Conservation (phyloP, 2,888 invertebrate species). For the Melolontha melolontha region DNA sequence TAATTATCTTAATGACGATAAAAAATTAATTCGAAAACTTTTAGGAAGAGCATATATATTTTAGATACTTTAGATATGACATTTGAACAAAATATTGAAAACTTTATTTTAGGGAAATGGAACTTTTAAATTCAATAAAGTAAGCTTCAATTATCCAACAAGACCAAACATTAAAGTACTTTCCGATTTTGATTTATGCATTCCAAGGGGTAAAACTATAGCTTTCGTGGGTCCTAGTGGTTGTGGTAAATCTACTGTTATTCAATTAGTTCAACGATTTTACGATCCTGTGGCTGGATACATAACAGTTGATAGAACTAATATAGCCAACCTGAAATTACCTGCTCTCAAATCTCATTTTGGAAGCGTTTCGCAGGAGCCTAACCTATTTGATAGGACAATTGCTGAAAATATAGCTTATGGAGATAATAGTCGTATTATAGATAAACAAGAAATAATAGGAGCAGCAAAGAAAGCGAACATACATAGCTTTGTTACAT, state of each 20-base stretch:
- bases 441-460: conserved; percentile 80
- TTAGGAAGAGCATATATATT: too few relatives aligned
- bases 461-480: conserved; percentile 86
- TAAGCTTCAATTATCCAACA: conserved; percentile 83
- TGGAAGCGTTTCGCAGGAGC: conserved; percentile 93
- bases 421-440: conserved; percentile 80
- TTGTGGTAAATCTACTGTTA: conserved; percentile 89
- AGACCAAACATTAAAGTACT: conserved; percentile 78
- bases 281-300: conserved; percentile 80
- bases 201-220: conserved; percentile 76
- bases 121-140: conserved; percentile 76
- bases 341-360: conserved; percentile 75
- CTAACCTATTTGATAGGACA: conserved; percentile 87
- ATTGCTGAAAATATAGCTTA: conserved; percentile 94
- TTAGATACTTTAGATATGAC: too few relatives aligned
- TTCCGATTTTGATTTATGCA: conserved; percentile 72
- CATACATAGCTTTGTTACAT: conserved; percentile 85
- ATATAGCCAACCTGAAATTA: conserved; percentile 55
- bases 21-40: too few relatives aligned
- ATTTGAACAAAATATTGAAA: not conserved
- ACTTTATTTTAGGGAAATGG: conserved; percentile 67
- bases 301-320: conserved; percentile 63
- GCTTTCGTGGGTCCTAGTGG: conserved; percentile 87
- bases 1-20: too few relatives aligned
- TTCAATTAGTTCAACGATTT: conserved; percentile 85